Evolutionary conservation across 2,888 invertebrate genomes (phyloP).

Genomic region (Caenorhabditis sulstoni): DNA sequence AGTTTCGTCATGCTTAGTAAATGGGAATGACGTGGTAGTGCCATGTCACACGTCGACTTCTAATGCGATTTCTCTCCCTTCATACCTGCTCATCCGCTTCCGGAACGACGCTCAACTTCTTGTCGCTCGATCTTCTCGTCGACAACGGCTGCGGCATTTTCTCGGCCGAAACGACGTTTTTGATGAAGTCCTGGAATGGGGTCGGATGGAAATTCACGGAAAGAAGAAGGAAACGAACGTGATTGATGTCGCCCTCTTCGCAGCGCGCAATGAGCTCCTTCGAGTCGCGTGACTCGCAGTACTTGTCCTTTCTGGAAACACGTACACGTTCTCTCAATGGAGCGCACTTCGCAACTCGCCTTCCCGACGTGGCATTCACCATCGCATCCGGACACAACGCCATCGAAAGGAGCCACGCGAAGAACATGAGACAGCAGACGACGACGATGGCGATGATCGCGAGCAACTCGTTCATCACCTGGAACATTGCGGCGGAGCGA

Average conservation of each 20-base stretch:
- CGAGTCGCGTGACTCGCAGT: conserved; percentile 68
- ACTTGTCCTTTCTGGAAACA: conserved; percentile 59
- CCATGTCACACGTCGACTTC: not conserved
- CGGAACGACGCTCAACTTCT: conserved; percentile 78
- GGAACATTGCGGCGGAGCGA: conserved; percentile 26
- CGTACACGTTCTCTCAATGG: not conserved
- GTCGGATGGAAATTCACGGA: not conserved
- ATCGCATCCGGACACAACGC: conserved; percentile 77
- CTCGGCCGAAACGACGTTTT: conserved; percentile 56
- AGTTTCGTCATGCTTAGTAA: no score
- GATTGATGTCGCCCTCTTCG: conserved; percentile 63
- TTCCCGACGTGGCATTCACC: conserved; percentile 75
- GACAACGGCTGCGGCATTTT: conserved; percentile 52
- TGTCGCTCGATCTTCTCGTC: conserved; percentile 67
- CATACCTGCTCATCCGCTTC: conserved; percentile 78
- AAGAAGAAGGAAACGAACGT: conserved; percentile 32
- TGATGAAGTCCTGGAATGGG: conserved; percentile 52
- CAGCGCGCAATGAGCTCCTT: conserved; percentile 71
- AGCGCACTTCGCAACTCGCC: conserved; percentile 47
- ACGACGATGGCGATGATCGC: conserved; percentile 78
- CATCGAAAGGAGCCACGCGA: conserved; percentile 78
- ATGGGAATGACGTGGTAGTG: no score
- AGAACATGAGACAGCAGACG: conserved; percentile 77
- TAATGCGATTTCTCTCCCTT: not conserved
- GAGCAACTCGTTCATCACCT: conserved; percentile 76